Base-by-base conservation (phyloP, 92 coral and sea anemone genomes). In the Epizoanthus scotinus region DNA sequence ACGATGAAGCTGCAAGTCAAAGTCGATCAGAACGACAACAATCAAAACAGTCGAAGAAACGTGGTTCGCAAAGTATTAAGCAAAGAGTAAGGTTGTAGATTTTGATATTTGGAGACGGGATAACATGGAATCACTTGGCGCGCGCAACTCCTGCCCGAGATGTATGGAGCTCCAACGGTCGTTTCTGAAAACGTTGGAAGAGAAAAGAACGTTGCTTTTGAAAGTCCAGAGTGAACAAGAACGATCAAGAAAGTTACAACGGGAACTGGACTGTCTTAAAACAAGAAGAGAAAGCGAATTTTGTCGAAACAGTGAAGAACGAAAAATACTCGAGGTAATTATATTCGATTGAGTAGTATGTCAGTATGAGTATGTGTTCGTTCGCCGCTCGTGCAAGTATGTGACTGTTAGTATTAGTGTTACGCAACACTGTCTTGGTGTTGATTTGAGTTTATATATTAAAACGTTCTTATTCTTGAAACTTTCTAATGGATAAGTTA, bases 201-300 rank as follows among this genome's bases (percentile, higher is more conserved):
- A 88, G 63, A 88, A 88, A 66, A 60, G 91, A 19, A 54, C 83
- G 49, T 79, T 84, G 73, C 87, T 88, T 65, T 56, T 84, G 77
- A 81, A 88, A 24, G 71, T 88, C 44, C 88, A 88, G 56, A 79
- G 82, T 25, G 91, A 88, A 61, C 91, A 88, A 40, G 79, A 82
- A 47, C 77, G 85, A 27, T 71, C 36, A 62, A 84, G 85, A 73
- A 84, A 73, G 62, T 84, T 93, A 38, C 36, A 79, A 13, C 79
- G 86, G 42, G 94, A 93, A 63, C 73, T 85, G 38, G 97, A 87
- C 61, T 73, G 82, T 22, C 63, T 53, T 49, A 79, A 73, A 57
- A 80, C 59, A 52, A 72, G 67, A 52, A 72, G 67, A 53, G 86
- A 84, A 31, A 67, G 84, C 20, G 91, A 84, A 78, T 22, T 15